Base-by-base conservation (phyloP, 2,888 invertebrate species). In the Calameuta pallipes region DNA sequence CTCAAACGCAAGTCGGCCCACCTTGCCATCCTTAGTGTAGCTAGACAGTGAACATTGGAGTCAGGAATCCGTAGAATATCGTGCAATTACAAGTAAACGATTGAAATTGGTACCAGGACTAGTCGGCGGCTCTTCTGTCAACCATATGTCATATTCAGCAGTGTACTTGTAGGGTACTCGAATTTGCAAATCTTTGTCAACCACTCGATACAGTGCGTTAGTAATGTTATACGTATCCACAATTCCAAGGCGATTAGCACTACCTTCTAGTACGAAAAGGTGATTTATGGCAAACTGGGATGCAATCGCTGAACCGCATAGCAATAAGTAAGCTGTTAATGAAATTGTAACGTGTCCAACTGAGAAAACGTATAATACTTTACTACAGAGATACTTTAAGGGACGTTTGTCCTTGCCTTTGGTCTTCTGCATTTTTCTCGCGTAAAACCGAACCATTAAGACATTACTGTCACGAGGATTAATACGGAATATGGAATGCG, bases 121-220 rank as follows among this genome's bases (percentile, higher is more conserved):
- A 0, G 9, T 80, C 3, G 89, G 89, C 75, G 82, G 82, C 31
- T 87, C 84, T 31, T 88, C 85, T 0, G 88, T 82, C 68, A 86
- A 78, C 85, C 86, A 87, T 79, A 91, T 86, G 34, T 89, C 87
- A 71, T 89, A 90, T 30, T 86, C 83, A 2, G 83, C 82, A 2
- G 82, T 78, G 15, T 81, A 80, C 23, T 79, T 70, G 68, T 88
- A 89, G 0, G 89, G 90, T 11, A 87, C 82, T 23, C 41, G 74
- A 31, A 90, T 83, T 13, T 34, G 82, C 35, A 89, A 79, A 34
- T 76, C 82, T 73, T 81, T 87, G 6, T 86, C 86, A 0, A 85
- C 76, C 3, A 85, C 79, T 73, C 85, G 80, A 75, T 89, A 89
- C 2, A 90, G 75, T 73, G 86, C 87, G 69, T 86, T 84, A 4